Conservation (phyloP, 1,140 invertebrate genomes). For the Lerema accius region DNA sequence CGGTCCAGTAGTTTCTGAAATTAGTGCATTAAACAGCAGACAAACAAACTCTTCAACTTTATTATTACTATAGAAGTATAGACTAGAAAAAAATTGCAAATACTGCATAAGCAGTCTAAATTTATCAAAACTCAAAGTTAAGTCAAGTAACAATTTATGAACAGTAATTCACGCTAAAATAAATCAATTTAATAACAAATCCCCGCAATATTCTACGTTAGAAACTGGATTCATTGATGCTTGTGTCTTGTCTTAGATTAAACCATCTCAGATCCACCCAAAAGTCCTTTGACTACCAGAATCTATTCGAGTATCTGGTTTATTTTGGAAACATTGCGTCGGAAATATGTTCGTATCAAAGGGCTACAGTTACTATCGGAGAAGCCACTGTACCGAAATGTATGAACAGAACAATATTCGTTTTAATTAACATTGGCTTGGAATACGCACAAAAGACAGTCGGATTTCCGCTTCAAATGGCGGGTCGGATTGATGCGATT, state of each 20-base stretch:
- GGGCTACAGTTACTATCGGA: slow-evolving; percentile 17
- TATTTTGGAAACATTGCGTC: slow-evolving; percentile 16
- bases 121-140: too few species aligned
- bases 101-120: too few species aligned
- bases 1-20: too few species aligned
- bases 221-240: slow-evolving; percentile 9
- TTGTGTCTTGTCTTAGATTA: slow-evolving; percentile 2
- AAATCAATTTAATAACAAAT: too few species aligned
- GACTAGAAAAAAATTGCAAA: too few species aligned
- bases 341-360: slow-evolving; percentile 20
- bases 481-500: slow-evolving; percentile 2
- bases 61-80: too few species aligned
- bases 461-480: slow-evolving; percentile 50
- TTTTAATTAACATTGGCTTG: slow-evolving; percentile 70
- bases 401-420: slow-evolving; percentile 54
- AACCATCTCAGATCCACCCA: slow-evolving; percentile 6
- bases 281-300: slow-evolving; percentile 10
- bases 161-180: too few species aligned
- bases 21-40: too few species aligned
- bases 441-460: slow-evolving; percentile 66
- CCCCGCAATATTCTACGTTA: not conserved
- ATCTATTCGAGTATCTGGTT: slow-evolving; percentile 11
- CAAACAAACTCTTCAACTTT: too few species aligned
- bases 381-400: slow-evolving; percentile 27
- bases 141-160: too few species aligned